Conservation (phyloP, 1,140 invertebrate genomes). For the Temnothorax curvispinosus region DNA sequence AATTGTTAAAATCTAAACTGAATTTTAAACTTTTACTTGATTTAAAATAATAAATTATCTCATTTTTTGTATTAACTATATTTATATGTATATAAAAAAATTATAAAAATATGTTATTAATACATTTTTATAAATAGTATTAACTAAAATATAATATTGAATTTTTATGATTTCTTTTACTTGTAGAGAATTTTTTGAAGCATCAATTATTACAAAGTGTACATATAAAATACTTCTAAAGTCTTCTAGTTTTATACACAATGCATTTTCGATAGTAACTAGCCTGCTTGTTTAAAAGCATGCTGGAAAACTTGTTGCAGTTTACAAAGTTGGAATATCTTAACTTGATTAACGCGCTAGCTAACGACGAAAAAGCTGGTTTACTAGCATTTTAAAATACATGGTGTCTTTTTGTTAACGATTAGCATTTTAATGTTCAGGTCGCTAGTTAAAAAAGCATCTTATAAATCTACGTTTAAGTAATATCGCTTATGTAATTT, state of each 20-base stretch:
- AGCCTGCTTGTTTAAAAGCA: constrained; percentile 1
- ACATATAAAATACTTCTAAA: neutral
- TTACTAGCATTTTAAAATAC: constrained; percentile 39
- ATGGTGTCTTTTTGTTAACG: constrained; percentile 24
- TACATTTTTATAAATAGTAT: no score
- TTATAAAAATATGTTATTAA: no score
- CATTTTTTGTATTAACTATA: no score
- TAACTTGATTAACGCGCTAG: constrained; percentile 14
- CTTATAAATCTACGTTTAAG: neutral
- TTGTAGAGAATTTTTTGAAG: neutral
- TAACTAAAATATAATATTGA: neutral
- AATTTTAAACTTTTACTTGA: neutral
- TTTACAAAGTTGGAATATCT: constrained; percentile 22
- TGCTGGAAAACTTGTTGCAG: neutral
- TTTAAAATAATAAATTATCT: neutral
- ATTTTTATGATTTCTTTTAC: neutral
- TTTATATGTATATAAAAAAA: no score
- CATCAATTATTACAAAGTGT: neutral
- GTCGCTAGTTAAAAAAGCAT: neutral
- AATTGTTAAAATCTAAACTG: neutral
- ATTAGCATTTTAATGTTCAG: neutral
- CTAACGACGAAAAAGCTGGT: neutral
- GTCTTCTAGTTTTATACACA: neutral
- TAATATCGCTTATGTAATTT: neutral
- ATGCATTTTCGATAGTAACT: neutral